phyloP scores from a whole-genome alignment of 2,113 vertebrate genomes.

The Xerus inauris region DNA sequence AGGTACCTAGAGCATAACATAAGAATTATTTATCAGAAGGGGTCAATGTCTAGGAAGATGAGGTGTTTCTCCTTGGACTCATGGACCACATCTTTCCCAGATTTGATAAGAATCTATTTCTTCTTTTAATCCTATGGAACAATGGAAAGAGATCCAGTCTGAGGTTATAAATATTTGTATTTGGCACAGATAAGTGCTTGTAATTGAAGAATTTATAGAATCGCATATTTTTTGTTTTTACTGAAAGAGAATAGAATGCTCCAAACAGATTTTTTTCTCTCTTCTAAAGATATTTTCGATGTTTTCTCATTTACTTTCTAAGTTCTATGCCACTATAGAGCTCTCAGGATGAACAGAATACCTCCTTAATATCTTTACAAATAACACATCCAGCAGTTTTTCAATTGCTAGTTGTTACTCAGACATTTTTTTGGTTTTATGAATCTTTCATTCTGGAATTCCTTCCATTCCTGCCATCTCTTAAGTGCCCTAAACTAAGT shows the following conservation, averaged over 20 bases:
- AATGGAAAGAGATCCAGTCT: neutral
- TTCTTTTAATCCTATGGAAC: neutral
- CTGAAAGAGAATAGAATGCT: neutral
- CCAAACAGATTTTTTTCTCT: slow-evolving; percentile 32
- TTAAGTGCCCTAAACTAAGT: slow-evolving; percentile 1
- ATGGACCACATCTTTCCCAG: neutral
- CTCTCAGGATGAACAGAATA: neutral
- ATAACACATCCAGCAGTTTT: neutral
- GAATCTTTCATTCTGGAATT: slow-evolving; percentile 40
- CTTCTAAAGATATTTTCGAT: neutral
- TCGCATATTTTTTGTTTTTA: neutral
- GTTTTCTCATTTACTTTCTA: neutral
- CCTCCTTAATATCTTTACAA: neutral
- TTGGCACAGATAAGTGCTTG: neutral
- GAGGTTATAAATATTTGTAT: neutral
- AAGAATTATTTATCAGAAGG: neutral
- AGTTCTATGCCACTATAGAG: neutral
- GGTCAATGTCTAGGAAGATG: neutral
- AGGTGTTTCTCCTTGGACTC: neutral
- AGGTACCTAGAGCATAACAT: neutral
- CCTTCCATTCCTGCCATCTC: neutral
- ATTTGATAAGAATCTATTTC: neutral
- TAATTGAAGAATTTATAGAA: slow-evolving; percentile 27
- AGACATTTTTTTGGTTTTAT: neutral
- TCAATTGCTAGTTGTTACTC: slow-evolving; percentile 10